phyloP scores from a whole-genome alignment of 2,113 vertebrate species.

The human (Homo sapiens) region GRCh38 chr14:97668001-97668500 shows the following conservation, averaged over 20 bases:
- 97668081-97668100: neutral
- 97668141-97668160: neutral
- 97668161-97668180: neutral
- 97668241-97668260: neutral
- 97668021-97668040: neutral
- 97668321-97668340: neutral
- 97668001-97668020: neutral
- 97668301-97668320: neutral
- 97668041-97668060: neutral
- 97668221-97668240: neutral
- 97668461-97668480: neutral
- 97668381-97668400: neutral
- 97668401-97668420: neutral
- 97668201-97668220: neutral
- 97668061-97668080: neutral
- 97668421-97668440: neutral
- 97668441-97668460: neutral
- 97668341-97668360: neutral
- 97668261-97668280: neutral
- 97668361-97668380: neutral
- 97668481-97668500: neutral
- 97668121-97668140: neutral
- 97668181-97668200: neutral
- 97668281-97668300: neutral
- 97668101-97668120: neutral